Conservation (phyloP, 1,140 invertebrate genomes). For the Zaprionus nigranus region DNA sequence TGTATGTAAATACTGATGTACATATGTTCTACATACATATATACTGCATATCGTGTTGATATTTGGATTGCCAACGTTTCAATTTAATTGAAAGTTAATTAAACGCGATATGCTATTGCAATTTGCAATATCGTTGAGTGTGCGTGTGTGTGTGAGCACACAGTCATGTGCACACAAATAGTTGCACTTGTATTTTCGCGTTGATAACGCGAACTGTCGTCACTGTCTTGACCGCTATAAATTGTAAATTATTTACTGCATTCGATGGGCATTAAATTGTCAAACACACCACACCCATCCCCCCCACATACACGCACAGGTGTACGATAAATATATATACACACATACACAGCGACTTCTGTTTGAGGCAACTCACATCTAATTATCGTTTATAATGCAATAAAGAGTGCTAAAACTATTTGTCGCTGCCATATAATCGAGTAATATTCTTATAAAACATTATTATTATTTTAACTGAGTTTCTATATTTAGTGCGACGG, state of each 20-base stretch:
- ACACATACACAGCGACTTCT: constrained; percentile 12
- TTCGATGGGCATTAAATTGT: constrained; percentile 4
- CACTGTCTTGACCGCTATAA: constrained; percentile 7
- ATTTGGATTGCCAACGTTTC: constrained; percentile 15
- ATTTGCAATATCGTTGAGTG: constrained; percentile 15
- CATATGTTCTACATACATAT: constrained; percentile 4
- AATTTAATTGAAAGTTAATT: constrained; percentile 49
- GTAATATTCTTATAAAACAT: constrained; percentile 9
- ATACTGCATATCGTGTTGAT: constrained; percentile 36
- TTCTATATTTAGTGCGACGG: constrained; percentile 13
- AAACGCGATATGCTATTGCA: constrained; percentile 26
- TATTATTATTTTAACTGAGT: constrained; percentile 5
- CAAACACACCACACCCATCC: background rate
- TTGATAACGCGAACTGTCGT: constrained; percentile 1
- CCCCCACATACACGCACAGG: background rate
- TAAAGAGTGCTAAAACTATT: constrained; percentile 23
- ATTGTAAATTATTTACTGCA: constrained; percentile 22
- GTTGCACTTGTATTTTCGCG: background rate
- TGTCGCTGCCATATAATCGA: background rate
- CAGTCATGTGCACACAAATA: background rate
- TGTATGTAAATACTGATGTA: constrained; percentile 1
- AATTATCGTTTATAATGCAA: constrained; percentile 24
- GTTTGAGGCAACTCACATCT: background rate
- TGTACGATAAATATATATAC: background rate
- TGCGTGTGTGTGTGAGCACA: background rate